A percentile compares a stretch with the other conserved stretches of the same genome.
These are phyloP conservation scores for Tetropium fuscum DNA, from an alignment of 2,888 invertebrate genomes.

Conservation along the genomic window DNA sequence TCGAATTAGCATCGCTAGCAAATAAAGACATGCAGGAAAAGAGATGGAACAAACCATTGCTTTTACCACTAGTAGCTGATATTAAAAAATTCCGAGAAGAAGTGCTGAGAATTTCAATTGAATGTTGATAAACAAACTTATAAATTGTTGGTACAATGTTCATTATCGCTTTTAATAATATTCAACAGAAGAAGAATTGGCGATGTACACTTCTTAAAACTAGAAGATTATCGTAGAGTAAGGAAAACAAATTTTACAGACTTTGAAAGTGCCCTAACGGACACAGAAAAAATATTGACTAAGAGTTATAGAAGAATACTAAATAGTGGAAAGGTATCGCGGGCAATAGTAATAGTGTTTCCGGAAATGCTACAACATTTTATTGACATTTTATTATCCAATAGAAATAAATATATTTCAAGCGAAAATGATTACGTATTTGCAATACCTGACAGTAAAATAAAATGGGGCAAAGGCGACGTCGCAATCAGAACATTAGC, in stretches of 20 bases:
- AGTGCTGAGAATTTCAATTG: background rate
- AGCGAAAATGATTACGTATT: slow-evolving; percentile 8
- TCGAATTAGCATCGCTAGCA: slow-evolving; percentile 3
- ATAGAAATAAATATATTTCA: slow-evolving; percentile 11
- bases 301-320: slow-evolving; percentile 1
- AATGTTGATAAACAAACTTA: slow-evolving; percentile 23
- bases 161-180: slow-evolving; percentile 35
- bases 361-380: background rate
- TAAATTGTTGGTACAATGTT: slow-evolving; percentile 30
- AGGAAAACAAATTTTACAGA: background rate
- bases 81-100: slow-evolving; percentile 3
- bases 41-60: slow-evolving; percentile 7
- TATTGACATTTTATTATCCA: background rate
- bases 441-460: slow-evolving; percentile 7
- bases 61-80: slow-evolving; percentile 7
- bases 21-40: slow-evolving; percentile 11
- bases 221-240: slow-evolving; percentile 2
- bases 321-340: slow-evolving; percentile 6
- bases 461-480: slow-evolving; percentile 6
- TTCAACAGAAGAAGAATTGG: slow-evolving; percentile 37
- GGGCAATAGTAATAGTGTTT: slow-evolving; percentile 4
- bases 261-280: slow-evolving; percentile 5
- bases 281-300: slow-evolving; percentile 1
- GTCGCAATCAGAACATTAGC: background rate
- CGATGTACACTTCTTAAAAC: slow-evolving; percentile 13